A percentile compares a stretch with the other conserved stretches of the same genome.
Evolutionary conservation across 2,797 vertebrate genomes (phyloP).

Genomic region (Pitangus sulphuratus): DNA sequence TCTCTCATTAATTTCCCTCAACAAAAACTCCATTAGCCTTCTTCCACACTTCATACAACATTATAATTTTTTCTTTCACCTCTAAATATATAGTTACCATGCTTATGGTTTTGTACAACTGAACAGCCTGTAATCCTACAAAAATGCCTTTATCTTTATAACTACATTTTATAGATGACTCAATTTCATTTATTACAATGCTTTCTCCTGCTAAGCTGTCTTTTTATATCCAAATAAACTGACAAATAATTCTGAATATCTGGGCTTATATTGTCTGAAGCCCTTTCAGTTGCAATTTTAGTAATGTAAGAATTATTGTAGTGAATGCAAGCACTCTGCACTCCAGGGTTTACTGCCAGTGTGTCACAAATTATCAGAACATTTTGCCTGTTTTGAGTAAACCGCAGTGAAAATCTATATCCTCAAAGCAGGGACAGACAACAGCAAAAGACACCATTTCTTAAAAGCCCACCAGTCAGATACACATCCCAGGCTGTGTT

Average conservation of each 20-base stretch:
- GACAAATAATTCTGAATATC: constrained; percentile 13
- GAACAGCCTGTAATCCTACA: neutral
- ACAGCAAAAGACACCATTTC: neutral
- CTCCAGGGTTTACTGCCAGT: neutral
- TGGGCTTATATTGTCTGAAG: constrained; percentile 30
- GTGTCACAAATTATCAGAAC: neutral
- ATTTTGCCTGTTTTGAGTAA: neutral
- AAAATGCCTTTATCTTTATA: constrained; percentile 36
- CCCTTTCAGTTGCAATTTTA: neutral
- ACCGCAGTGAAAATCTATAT: constrained; percentile 3
- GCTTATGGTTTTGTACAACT: neutral
- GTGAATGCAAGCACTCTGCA: neutral
- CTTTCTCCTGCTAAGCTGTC: constrained; percentile 5
- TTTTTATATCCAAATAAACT: constrained; percentile 28
- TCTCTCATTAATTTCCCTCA: neutral
- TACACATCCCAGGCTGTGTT: neutral
- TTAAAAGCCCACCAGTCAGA: neutral
- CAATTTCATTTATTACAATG: neutral
- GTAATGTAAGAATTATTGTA: constrained; percentile 10
- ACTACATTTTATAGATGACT: constrained; percentile 12
- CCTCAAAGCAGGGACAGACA: neutral
- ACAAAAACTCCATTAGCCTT: neutral
- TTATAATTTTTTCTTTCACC: neutral
- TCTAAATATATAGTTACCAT: neutral
- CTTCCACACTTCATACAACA: neutral